Evolutionary conservation across 1,140 invertebrate genomes (phyloP).

Genomic region (Brachionus paranguensis): DNA sequence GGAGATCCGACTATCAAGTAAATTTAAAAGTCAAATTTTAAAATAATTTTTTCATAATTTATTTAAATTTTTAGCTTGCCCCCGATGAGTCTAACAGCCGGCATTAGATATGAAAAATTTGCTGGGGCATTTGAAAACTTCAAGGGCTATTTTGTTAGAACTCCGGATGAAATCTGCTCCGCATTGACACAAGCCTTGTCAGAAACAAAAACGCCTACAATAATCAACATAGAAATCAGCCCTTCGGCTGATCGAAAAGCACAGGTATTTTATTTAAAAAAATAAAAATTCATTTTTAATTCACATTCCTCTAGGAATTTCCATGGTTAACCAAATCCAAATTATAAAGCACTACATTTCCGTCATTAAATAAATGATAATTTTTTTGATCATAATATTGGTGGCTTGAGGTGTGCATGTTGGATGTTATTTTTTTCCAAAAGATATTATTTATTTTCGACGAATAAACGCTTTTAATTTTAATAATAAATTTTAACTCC

Average conservation of each 20-base stretch:
- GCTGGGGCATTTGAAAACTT: conserved; percentile 23
- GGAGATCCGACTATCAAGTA: background rate
- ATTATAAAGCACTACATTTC: background rate
- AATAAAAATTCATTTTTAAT: background rate
- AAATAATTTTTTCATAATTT: background rate
- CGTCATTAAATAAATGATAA: background rate
- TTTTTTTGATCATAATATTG: background rate
- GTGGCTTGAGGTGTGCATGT: background rate
- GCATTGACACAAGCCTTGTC: background rate
- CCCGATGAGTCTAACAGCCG: background rate
- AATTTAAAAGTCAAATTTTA: background rate
- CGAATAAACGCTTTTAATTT: conserved; percentile 4
- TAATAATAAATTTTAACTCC: conserved; percentile 5
- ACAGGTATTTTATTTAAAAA: conserved; percentile 12
- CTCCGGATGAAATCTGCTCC: background rate
- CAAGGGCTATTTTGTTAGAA: conserved; percentile 11
- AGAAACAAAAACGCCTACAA: background rate
- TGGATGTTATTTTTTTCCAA: background rate
- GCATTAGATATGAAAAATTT: conserved; percentile 6
- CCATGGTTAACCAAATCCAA: conserved; percentile 40
- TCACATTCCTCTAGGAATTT: conserved; percentile 5
- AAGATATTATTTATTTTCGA: background rate
- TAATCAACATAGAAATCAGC: conserved; percentile 32
- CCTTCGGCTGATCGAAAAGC: conserved; percentile 20
- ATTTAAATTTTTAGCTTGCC: background rate